phyloP scores from a whole-genome alignment of 2,113 vertebrate species.

The Chlorodrepanis virens region DNA sequence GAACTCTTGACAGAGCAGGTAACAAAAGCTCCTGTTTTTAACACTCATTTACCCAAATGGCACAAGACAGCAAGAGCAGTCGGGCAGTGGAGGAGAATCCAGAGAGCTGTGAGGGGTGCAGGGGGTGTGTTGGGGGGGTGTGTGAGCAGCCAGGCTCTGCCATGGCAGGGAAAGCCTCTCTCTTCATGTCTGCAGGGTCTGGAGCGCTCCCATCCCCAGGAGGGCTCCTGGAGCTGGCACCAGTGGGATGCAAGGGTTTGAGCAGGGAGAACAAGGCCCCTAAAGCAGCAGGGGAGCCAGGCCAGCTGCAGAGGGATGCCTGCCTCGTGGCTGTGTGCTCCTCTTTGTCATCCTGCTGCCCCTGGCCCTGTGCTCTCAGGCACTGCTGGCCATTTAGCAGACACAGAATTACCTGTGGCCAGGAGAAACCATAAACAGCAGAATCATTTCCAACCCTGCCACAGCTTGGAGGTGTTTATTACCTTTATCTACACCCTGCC shows the following conservation, averaged over 20 bases:
- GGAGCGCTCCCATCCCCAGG: background rate
- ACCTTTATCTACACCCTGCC: background rate
- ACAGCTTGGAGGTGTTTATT: slow-evolving; percentile 30
- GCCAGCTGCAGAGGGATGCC: background rate
- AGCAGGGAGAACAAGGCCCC: background rate
- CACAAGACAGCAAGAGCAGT: accelerated
- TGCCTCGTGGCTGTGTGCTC: background rate
- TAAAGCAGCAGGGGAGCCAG: background rate
- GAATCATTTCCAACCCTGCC: background rate
- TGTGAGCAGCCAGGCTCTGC: background rate
- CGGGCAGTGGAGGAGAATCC: background rate
- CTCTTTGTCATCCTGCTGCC: slow-evolving; percentile 1
- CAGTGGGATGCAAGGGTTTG: accelerated
- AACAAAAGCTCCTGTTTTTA: background rate
- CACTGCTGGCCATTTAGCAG: background rate
- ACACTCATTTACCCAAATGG: background rate
- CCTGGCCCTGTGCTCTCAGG: background rate
- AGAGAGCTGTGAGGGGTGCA: accelerated
- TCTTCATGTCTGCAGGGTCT: background rate
- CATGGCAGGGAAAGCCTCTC: background rate
- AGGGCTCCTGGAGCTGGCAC: background rate
- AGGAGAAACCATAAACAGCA: slow-evolving; percentile 27
- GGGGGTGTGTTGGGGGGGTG: accelerated
- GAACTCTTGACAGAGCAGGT: background rate
- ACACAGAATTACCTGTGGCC: background rate